phyloP scores from a whole-genome alignment of 2,797 vertebrate genomes.

The Leptatherina wallacei region DNA sequence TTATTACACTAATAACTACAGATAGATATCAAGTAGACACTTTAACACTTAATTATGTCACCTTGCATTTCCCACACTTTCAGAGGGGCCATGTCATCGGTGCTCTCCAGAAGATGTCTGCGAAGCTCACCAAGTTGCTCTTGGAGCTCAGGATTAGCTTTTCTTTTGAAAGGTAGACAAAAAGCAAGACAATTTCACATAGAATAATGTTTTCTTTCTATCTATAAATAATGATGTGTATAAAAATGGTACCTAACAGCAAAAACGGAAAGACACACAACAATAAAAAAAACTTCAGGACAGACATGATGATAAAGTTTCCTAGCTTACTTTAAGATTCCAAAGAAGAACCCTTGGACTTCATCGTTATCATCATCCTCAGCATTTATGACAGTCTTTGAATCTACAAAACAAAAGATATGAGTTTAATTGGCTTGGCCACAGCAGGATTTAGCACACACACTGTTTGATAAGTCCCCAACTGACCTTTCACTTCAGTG shows the following conservation, averaged over 20 bases:
- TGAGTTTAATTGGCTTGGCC: conserved; percentile 25
- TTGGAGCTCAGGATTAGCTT: conserved; percentile 88
- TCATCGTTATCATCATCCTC: conserved; percentile 85
- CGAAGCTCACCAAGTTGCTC: conserved; percentile 88
- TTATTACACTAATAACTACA: not conserved
- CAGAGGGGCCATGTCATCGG: conserved; percentile 89
- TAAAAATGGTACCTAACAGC: not conserved
- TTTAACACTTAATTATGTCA: conserved; percentile 56
- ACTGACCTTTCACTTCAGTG: conserved; percentile 89
- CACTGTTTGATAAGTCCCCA: conserved; percentile 29
- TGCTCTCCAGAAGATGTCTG: conserved; percentile 92
- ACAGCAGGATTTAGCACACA: conserved; percentile 23
- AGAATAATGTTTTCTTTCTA: not conserved
- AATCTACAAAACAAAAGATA: conserved; percentile 74
- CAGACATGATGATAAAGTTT: not conserved
- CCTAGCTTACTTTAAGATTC: conserved; percentile 88
- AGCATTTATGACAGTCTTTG: conserved; percentile 75
- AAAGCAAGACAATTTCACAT: not conserved
- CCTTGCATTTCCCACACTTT: conserved; percentile 99
- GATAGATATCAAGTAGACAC: not conserved
- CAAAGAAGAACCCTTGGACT: conserved; percentile 94
- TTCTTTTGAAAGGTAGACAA: conserved; percentile 71
- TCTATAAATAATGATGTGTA: not conserved
- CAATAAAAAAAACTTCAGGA: not conserved
- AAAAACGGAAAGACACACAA: conserved; percentile 2